Conservation (phyloP, 2,797 vertebrate genomes). For the Carapus acus region DNA sequence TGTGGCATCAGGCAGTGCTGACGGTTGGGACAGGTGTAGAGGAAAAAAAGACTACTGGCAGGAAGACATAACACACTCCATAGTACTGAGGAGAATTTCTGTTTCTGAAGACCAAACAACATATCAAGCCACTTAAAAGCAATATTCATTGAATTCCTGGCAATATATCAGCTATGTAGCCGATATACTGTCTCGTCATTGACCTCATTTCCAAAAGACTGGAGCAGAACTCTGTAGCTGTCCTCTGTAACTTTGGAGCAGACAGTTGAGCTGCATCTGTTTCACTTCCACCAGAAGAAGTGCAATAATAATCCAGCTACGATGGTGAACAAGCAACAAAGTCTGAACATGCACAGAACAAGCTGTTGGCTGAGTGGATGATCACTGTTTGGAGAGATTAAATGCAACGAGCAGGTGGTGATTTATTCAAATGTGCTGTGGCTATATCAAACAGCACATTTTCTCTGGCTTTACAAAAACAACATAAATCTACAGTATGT, state of each 20-base stretch:
- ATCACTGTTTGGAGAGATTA: slow-evolving; percentile 3
- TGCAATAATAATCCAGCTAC: slow-evolving; percentile 60
- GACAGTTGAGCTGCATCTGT: slow-evolving; percentile 26
- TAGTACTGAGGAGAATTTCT: slow-evolving; percentile 18
- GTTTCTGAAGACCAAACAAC: slow-evolving; percentile 61
- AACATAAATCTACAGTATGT: slow-evolving; percentile 42
- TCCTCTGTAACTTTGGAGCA: slow-evolving; percentile 42
- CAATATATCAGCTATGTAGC: slow-evolving; percentile 58
- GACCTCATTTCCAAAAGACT: slow-evolving; percentile 48
- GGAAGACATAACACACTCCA: slow-evolving; percentile 20
- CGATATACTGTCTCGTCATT: slow-evolving; percentile 51
- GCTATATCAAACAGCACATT: slow-evolving; percentile 50
- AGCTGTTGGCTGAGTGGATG: neutral
- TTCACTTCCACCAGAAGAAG: slow-evolving; percentile 57
- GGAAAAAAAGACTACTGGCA: slow-evolving; percentile 7
- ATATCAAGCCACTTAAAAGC: slow-evolving; percentile 71
- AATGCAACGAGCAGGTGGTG: slow-evolving; percentile 12
- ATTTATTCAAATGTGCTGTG: slow-evolving; percentile 35
- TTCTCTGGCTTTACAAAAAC: slow-evolving; percentile 45
- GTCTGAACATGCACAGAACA: slow-evolving; percentile 2
- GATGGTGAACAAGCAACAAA: slow-evolving; percentile 34
- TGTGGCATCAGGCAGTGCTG: slow-evolving; percentile 4
- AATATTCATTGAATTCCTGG: slow-evolving; percentile 67
- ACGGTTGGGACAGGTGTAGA: slow-evolving; percentile 9
- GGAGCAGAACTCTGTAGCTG: slow-evolving; percentile 46